Percentiles rank a stretch among this genome's conserved stretches.
Evolutionary conservation across 2,113 vertebrate genomes (phyloP).

Genomic region (Eptatretus burgeri): DNA sequence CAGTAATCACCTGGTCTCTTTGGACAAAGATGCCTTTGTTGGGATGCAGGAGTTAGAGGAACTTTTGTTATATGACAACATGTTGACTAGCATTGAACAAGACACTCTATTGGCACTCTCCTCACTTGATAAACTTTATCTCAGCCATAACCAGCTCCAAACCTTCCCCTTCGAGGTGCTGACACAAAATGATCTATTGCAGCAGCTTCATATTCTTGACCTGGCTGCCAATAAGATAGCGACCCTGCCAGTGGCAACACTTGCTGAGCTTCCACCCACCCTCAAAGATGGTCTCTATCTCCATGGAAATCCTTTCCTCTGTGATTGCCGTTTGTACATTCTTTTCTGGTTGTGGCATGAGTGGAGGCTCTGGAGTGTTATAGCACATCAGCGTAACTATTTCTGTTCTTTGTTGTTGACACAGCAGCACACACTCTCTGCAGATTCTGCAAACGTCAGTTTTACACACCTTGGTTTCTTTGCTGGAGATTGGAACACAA

Average conservation of each 20-base stretch:
- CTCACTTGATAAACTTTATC: conserved; percentile 60
- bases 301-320: conserved; percentile 47
- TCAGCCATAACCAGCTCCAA: conserved; percentile 58
- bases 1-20: conserved; percentile 31
- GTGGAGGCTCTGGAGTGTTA: conserved; percentile 37
- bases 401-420: conserved; percentile 18
- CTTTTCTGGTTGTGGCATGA: conserved; percentile 45
- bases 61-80: conserved; percentile 69
- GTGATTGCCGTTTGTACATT: conserved; percentile 46
- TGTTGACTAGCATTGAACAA: conserved; percentile 41
- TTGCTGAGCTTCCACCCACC: conserved; percentile 44
- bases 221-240: conserved; percentile 60
- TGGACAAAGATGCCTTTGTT: conserved; percentile 62
- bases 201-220: conserved; percentile 45
- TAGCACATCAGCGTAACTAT: conserved; percentile 53
- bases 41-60: conserved; percentile 42
- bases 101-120: conserved; percentile 33
- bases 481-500: conserved; percentile 19
- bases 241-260: conserved; percentile 24
- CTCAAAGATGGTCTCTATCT: conserved; percentile 69
- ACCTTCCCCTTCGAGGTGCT: conserved; percentile 64
- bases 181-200: conserved; percentile 28
- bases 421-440: conserved; percentile 13
- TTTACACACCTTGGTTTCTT: conserved; percentile 14
- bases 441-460: not conserved